These are phyloP conservation scores for Siphonodentalium dalli DNA, from an alignment of 2,888 invertebrate species.

Conservation along the genomic window DNA sequence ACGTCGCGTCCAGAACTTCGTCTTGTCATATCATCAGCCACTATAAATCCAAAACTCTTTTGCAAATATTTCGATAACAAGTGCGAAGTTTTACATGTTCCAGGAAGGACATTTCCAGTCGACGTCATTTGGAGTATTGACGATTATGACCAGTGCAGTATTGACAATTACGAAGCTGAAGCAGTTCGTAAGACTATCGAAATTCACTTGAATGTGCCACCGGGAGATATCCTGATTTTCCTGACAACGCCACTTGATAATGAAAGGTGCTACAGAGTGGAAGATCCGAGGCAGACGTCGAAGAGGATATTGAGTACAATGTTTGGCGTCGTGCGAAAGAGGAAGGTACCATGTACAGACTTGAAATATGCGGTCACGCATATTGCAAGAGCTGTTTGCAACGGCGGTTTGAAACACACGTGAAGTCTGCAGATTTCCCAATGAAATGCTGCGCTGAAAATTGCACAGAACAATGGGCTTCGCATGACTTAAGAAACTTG, in stretches of 20 bases:
- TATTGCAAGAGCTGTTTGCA: conserved; percentile 49
- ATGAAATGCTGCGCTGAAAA: conserved; percentile 41
- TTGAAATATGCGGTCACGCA: conserved; percentile 56
- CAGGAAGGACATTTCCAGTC: conserved; percentile 59
- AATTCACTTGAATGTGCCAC: conserved; percentile 39
- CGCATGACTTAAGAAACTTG: conserved; percentile 34
- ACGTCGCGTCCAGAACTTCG: conserved; percentile 44
- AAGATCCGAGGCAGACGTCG: neutral
- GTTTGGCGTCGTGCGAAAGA: conserved; percentile 50
- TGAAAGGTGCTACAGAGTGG: conserved; percentile 41
- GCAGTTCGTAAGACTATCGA: conserved; percentile 44
- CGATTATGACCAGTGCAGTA: conserved; percentile 14
- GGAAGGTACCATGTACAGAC: conserved; percentile 34
- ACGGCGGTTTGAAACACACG: conserved; percentile 30
- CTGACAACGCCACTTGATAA: conserved; percentile 53
- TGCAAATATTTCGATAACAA: conserved; percentile 45
- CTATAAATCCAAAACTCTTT: conserved; percentile 57
- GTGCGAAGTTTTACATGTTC: conserved; percentile 48
- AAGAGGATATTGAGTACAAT: conserved; percentile 38
- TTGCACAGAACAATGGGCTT: conserved; percentile 38
- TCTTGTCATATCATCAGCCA: conserved; percentile 62
- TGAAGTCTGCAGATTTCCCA: conserved; percentile 41
- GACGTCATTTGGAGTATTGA: conserved; percentile 44
- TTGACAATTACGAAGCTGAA: conserved; percentile 33
- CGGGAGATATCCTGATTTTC: conserved; percentile 64